Evolutionary conservation across 1,140 invertebrate genomes (phyloP).

Genomic region (Drosophila cardini): DNA sequence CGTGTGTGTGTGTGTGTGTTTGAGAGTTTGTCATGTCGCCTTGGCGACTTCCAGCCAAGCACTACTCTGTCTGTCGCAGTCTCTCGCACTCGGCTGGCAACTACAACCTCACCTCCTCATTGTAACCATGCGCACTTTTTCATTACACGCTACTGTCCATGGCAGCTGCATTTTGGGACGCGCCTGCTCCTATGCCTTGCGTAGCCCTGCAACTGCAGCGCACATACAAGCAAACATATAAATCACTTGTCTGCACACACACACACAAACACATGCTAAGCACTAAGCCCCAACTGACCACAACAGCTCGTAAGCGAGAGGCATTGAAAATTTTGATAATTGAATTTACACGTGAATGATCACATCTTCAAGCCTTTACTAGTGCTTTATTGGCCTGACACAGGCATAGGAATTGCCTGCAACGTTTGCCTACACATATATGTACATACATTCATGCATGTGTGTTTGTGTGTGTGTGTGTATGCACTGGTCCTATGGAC

Average conservation of each 20-base stretch:
- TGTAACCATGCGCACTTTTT: constrained; percentile 44
- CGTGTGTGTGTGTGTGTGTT: constrained; percentile 15
- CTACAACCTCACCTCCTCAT: constrained; percentile 10
- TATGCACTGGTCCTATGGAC: constrained; percentile 1
- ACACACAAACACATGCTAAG: not conserved
- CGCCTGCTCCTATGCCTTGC: constrained; percentile 31
- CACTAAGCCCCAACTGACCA: constrained; percentile 34
- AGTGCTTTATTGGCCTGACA: constrained; percentile 27
- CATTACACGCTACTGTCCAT: constrained; percentile 45
- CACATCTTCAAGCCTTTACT: constrained; percentile 76
- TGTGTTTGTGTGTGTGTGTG: not conserved
- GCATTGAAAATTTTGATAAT: constrained; percentile 78
- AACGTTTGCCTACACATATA: constrained; percentile 14
- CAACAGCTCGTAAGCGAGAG: constrained; percentile 16
- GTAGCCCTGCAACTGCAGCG: constrained; percentile 38
- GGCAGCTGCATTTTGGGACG: constrained; percentile 49
- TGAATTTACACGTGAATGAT: constrained; percentile 83
- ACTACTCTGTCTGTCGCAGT: too few relatives aligned
- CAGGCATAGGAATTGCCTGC: not conserved
- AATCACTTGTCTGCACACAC: constrained; percentile 47
- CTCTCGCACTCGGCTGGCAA: not conserved
- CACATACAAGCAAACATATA: constrained; percentile 55
- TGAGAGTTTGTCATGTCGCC: constrained; percentile 27
- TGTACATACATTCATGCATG: too few relatives aligned
- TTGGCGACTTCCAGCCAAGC: constrained; percentile 28